phyloP scores from a whole-genome alignment of 2,888 invertebrate genomes.

The Lordiphosa andalusiaca region DNA sequence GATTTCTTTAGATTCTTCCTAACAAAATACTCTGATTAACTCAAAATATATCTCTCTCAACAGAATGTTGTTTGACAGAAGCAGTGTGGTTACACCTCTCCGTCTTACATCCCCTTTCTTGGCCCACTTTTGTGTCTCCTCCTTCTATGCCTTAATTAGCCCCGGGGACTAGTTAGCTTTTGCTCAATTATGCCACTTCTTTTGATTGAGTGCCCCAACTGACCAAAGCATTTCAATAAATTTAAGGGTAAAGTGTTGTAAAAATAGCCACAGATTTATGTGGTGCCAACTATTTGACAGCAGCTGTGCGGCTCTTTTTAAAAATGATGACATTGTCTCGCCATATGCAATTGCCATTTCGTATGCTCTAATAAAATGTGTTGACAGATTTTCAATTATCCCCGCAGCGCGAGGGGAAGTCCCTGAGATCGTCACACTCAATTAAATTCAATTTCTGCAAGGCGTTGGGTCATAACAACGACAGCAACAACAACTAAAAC shows the following conservation, averaged over 20 bases:
- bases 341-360: conserved; percentile 49
- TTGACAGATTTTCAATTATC: conserved; percentile 71
- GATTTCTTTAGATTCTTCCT: too few relatives aligned
- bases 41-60: too few relatives aligned
- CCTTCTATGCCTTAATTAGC: too few relatives aligned
- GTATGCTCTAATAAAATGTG: conserved; percentile 69
- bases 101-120: too few relatives aligned
- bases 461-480: conserved; percentile 39
- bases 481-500: conserved; percentile 13
- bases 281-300: conserved; percentile 25
- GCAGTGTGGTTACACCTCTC: too few relatives aligned
- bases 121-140: too few relatives aligned
- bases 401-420: conserved; percentile 25
- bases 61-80: too few relatives aligned
- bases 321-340: conserved; percentile 51
- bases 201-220: conserved; percentile 39
- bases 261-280: conserved; percentile 3
- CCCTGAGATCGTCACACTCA: conserved; percentile 43
- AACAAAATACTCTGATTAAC: too few relatives aligned
- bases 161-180: too few relatives aligned
- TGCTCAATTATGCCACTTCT: conserved; percentile 25
- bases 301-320: conserved; percentile 23
- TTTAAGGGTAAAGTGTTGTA: conserved; percentile 19
- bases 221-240: conserved; percentile 63
- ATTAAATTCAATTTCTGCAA: conserved; percentile 61